Percentiles rank a stretch among this genome's conserved stretches.
Evolutionary conservation across 2,888 invertebrate species (phyloP).

Genomic region (Dyspetes luteomarginatus): DNA sequence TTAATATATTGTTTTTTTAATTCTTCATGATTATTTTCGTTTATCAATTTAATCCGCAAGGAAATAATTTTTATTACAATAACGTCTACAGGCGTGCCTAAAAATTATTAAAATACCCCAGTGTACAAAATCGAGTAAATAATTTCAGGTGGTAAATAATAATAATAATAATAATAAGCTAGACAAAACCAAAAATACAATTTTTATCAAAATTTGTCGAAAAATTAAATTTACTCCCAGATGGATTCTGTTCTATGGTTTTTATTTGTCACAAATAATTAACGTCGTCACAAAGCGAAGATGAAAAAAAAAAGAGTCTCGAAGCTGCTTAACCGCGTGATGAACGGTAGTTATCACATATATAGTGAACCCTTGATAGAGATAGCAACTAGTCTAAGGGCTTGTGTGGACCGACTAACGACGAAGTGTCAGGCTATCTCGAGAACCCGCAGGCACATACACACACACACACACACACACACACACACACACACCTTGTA

Average conservation of each 20-base stretch:
- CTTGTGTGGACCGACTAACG: conserved; percentile 11
- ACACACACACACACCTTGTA: neutral
- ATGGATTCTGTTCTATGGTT: neutral
- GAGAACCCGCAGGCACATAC: conserved; percentile 20
- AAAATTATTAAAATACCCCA: no score
- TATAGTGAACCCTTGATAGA: conserved; percentile 3
- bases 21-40: no score
- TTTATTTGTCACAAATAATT: neutral
- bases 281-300: neutral
- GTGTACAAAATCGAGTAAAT: no score
- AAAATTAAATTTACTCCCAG: neutral
- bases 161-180: no score
- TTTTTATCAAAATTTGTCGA: no score
- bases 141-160: no score
- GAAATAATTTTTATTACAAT: no score
- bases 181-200: no score
- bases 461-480: neutral
- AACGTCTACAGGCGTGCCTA: no score
- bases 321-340: neutral
- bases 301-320: neutral
- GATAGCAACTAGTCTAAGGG: conserved; percentile 15
- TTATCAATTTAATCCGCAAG: no score
- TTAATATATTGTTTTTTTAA: no score
- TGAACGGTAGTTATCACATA: neutral
- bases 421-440: conserved; percentile 19